Evolutionary conservation across 2,797 vertebrate species (phyloP), one percentile per base, ranked within the genome.

Genomic region (Acrocephalus scirpaceus): DNA sequence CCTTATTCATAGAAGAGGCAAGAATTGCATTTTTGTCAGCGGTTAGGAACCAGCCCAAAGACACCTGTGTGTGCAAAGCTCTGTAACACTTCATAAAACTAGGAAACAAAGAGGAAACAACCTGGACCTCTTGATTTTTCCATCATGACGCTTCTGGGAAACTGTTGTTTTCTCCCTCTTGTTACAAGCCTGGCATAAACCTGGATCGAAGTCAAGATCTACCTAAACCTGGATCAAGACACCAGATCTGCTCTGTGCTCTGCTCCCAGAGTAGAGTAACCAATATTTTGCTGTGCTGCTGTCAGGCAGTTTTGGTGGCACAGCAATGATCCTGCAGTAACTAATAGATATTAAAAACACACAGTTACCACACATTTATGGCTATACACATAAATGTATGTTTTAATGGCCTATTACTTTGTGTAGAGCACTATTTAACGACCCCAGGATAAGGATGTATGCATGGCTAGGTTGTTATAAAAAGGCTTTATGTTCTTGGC

Each of bases 351-450:
- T 34, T 79, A 86, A 91, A 82, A 73, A 3, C 47, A 90, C 76
- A 29, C 48, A 70, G n/a, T 66, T 87, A 82, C 13, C 40, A 58
- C 1, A 1, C 30, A 29, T 89, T 87, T 76, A 92, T 61, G 50
- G 22, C 42, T 32, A 13, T 3, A 40, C 30, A 51, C 30, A 69
- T 34, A 88, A 88, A 86, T 38, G 61, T 11, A 3, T 60, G 17
- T n/a, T 86, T 86, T 95, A 94, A 93, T 80, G 80, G 76, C 56
- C 80, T 90, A 51, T 80, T 92, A 83, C 56, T 92, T 83, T 70
- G 67, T 61, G 20, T 25, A 61, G 38, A 76, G 69, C 58, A 47
- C 47, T 73, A 42, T 44, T 88, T 74, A 81, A 60, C 0, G 11
- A 69, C 9, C 34, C 72, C 12, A 7, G 71, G 70, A 74, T 70